A percentile compares a stretch with the other conserved stretches of the same genome.
These are phyloP conservation scores for Pomacea maculata DNA, from an alignment of 1,140 invertebrate species.

Conservation along the genomic window DNA sequence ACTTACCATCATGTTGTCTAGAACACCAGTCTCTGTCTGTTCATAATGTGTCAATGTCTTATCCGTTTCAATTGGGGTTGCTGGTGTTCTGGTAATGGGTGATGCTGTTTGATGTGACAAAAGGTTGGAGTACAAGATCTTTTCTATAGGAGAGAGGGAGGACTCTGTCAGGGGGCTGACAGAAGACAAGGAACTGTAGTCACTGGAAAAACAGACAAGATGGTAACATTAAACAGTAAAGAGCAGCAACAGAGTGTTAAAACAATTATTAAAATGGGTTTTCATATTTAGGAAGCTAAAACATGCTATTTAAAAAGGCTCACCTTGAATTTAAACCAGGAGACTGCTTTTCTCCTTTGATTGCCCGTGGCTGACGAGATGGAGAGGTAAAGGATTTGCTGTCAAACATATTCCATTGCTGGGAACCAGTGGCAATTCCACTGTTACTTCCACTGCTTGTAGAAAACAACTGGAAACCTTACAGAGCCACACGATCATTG, in stretches of 20 bases:
- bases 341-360: slow-evolving; percentile 35
- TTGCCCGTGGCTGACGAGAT: slow-evolving; percentile 43
- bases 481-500: slow-evolving; percentile 1
- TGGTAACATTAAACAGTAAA: not conserved
- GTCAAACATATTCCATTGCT: slow-evolving; percentile 29
- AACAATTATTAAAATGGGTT: too few relatives aligned
- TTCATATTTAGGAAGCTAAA: too few relatives aligned
- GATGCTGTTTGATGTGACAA: slow-evolving; percentile 32
- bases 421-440: slow-evolving; percentile 39
- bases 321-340: too few relatives aligned
- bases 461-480: slow-evolving; percentile 50
- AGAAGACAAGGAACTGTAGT: slow-evolving; percentile 28
- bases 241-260: too few relatives aligned
- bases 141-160: slow-evolving; percentile 54
- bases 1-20: slow-evolving; percentile 20
- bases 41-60: slow-evolving; percentile 5
- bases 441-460: slow-evolving; percentile 34
- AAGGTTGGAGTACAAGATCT: slow-evolving; percentile 54
- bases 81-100: slow-evolving; percentile 5
- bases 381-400: slow-evolving; percentile 31
- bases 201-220: not conserved
- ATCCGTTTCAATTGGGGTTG: slow-evolving; percentile 2
- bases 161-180: slow-evolving; percentile 44
- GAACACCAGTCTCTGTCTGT: not conserved
- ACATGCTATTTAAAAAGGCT: too few relatives aligned